A percentile compares a stretch with the other conserved stretches of the same genome.
Evolutionary conservation across 2,888 invertebrate species (phyloP).

Genomic region (Spodoptera exigua): DNA sequence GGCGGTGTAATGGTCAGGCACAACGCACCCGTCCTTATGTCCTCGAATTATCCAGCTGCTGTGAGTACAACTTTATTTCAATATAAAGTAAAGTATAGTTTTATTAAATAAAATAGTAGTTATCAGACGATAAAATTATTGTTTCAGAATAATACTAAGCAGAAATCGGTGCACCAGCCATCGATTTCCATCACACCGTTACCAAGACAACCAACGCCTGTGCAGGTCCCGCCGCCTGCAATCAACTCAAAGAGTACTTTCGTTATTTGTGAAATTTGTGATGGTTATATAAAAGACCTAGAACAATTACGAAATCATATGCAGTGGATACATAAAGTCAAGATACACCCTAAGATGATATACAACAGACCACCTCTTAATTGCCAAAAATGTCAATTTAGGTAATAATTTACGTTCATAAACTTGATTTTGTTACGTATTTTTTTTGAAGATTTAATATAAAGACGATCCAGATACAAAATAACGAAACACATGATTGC

Average conservation of each 20-base stretch:
- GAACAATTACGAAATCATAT: conserved; percentile 98
- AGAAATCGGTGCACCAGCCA: conserved; percentile 90
- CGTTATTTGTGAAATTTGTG: conserved; percentile 99
- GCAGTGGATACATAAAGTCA: conserved; percentile 99
- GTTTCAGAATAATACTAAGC: conserved; percentile 68
- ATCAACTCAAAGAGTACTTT: conserved; percentile 92
- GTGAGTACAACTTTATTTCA: conserved; percentile 78
- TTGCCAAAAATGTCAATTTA: conserved; percentile 98
- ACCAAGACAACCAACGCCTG: conserved; percentile 89
- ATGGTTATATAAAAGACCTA: conserved; percentile 98
- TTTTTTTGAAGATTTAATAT: not conserved
- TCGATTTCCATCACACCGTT: conserved; percentile 97
- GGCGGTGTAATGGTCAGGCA: conserved; percentile 90
- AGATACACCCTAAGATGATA: conserved; percentile 98
- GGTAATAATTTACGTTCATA: conserved; percentile 62
- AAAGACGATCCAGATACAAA: not conserved
- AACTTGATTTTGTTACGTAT: too few species aligned
- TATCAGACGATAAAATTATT: not conserved
- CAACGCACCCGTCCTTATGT: conserved; percentile 84
- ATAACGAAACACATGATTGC: not conserved
- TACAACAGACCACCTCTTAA: conserved; percentile 97
- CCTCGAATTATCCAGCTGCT: conserved; percentile 90
- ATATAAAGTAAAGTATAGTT: too few species aligned
- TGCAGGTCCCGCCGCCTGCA: conserved; percentile 70
- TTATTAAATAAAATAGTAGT: too few species aligned